Conservation (phyloP, 2,888 invertebrate species). For the Trachelus iudaicus region DNA sequence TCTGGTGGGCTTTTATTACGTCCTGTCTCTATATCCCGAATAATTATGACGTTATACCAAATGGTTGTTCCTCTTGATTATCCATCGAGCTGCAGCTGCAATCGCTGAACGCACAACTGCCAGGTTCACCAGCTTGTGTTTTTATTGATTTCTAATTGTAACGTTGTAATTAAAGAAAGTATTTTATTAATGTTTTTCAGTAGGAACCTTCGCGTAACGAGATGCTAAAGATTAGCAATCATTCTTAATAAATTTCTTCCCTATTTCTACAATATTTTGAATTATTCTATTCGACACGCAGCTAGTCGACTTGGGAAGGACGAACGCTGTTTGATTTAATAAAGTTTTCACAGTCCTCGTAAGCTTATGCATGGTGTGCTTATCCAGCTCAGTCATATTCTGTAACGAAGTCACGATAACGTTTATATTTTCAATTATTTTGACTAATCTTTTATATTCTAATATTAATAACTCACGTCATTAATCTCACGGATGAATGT, state of each 20-base stretch:
- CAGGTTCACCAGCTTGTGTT: not conserved
- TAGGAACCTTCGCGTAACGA: not conserved
- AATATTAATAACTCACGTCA: not conserved
- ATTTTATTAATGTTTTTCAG: not conserved
- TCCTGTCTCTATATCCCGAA: conserved; percentile 24
- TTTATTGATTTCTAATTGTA: not conserved
- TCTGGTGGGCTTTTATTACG: conserved; percentile 23
- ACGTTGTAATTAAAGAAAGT: not conserved
- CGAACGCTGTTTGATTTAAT: not conserved
- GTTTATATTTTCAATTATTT: not conserved
- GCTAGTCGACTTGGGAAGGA: not conserved
- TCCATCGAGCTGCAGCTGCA: not conserved
- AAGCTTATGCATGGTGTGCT: not conserved
- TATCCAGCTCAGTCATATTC: not conserved
- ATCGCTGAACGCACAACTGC: not conserved
- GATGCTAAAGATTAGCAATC: not conserved
- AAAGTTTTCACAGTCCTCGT: not conserved
- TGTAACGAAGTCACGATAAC: not conserved
- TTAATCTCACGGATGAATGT: too few relatives aligned
- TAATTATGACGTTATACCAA: conserved; percentile 34
- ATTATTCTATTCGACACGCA: not conserved
- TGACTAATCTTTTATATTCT: not conserved
- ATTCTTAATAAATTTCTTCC: not conserved
- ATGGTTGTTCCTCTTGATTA: conserved; percentile 5
- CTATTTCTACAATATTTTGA: not conserved